Evolutionary conservation across 2,797 vertebrate species (phyloP).

Genomic region (Uromys caudimaculatus): DNA sequence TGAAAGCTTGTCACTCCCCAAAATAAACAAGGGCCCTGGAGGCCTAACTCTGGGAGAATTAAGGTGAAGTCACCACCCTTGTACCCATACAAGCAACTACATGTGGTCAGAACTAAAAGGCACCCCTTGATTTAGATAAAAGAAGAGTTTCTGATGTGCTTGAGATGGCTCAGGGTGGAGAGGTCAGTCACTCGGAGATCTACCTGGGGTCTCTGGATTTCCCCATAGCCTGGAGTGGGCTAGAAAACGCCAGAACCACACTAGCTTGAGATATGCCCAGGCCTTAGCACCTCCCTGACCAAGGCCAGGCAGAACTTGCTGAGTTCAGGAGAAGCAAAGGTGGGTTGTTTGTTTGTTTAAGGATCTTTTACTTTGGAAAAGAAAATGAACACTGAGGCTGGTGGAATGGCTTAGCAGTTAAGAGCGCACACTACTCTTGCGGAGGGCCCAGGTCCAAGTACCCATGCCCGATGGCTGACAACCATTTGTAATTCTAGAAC

Average conservation of each 20-base stretch:
- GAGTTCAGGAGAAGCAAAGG: background rate
- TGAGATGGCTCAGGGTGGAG: background rate
- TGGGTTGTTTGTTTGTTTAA: background rate
- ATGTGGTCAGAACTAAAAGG: slow-evolving; percentile 3
- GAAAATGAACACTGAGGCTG: background rate
- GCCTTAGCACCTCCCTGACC: background rate
- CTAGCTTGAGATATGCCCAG: background rate
- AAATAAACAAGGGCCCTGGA: slow-evolving; percentile 64
- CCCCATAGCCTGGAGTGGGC: background rate
- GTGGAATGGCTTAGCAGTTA: background rate
- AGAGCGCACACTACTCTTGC: background rate
- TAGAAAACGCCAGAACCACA: background rate
- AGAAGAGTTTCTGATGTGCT: background rate
- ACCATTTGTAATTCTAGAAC: background rate
- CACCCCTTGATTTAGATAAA: background rate
- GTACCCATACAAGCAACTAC: background rate
- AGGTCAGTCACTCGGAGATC: background rate
- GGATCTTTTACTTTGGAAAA: slow-evolving; percentile 32
- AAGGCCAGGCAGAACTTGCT: background rate
- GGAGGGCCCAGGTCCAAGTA: background rate
- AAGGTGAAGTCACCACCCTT: background rate
- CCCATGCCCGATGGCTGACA: background rate
- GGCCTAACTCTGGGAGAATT: slow-evolving; percentile 49
- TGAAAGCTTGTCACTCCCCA: slow-evolving; percentile 64
- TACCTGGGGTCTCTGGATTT: background rate